Base-by-base conservation (phyloP, 1,140 invertebrate species). In the Sitophilus oryzae region DNA sequence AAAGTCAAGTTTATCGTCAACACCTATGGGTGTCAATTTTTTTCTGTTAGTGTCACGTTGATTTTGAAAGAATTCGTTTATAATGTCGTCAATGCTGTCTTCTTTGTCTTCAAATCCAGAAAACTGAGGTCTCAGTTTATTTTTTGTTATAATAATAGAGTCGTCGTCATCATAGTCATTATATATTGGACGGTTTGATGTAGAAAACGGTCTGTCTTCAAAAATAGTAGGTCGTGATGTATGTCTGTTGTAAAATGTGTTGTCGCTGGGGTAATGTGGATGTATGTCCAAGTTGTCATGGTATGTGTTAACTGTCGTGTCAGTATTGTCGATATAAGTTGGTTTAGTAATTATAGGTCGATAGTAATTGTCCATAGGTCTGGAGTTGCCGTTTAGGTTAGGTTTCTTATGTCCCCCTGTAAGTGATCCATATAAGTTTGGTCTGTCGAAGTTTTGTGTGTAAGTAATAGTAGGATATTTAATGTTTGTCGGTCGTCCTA, bases 1-100 rank as follows among this genome's bases (percentile, higher is more conserved):
- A 70, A 78, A 79, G 67, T 78, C 76, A 22, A 79, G 65, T 74
- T 77, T 78, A 49, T 77, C 76, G 53, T 77, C 69, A 20, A 56
- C 52, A 16, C 51, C 40, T 18, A 4, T 11, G 20, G 34, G 18
- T 37, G 16, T 43, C 20, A 15, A 16, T 37, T 8, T 11, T 15
- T 43, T 6, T 35, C 18, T 9, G 16, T 34, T 15, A 56, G 35
- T 16, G 22, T 36, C 10, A 41, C 38, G 30, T 56, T 51, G 34
- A 14, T 52, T 57, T 30, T 60, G n/a, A 30, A 57, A 60, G 25
- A 57, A 48, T 45, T 47, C 35, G n/a, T 37, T 30, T 2, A 38
- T 50, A 25, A 63, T 53, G 40, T 66, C 60, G 38, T 59, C 49
- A 37, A 50, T 11, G 46, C 2, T 20, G 3, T 16, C 18, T 37